Evolutionary conservation across 2,888 invertebrate species (phyloP).

Genomic region (Antitype chi): DNA sequence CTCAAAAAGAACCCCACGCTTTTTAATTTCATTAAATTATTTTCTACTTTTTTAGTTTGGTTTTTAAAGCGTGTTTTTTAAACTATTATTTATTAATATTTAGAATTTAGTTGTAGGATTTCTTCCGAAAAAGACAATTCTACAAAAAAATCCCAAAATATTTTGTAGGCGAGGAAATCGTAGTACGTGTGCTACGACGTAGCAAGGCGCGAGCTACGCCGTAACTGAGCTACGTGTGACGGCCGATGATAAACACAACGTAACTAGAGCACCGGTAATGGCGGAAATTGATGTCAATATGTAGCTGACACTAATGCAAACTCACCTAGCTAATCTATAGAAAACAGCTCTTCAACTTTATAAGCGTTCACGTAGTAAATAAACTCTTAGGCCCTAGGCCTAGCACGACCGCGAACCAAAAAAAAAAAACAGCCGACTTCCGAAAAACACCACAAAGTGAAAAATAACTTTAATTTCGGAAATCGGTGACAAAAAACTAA

Average conservation of each 20-base stretch:
- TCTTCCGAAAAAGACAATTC: not conserved
- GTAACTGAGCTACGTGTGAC: constrained; percentile 17
- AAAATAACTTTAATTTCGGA: too few species aligned
- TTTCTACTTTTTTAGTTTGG: too few species aligned
- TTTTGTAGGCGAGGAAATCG: not conserved
- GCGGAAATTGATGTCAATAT: not conserved
- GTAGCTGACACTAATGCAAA: not conserved
- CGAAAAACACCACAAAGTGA: too few species aligned
- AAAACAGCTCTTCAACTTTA: not conserved
- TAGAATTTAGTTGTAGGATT: not conserved
- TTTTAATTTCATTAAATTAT: too few species aligned
- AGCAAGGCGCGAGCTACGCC: constrained; percentile 26
- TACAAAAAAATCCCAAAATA: not conserved
- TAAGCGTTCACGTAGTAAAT: not conserved
- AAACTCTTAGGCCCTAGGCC: not conserved
- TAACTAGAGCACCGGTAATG: not conserved
- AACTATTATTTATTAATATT: too few species aligned
- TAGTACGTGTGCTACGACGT: constrained; percentile 26
- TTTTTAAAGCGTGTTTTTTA: too few species aligned
- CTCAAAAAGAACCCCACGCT: too few species aligned
- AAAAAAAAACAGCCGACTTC: too few species aligned
- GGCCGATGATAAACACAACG: not conserved
- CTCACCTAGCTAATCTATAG: not conserved
- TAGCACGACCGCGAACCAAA: too few species aligned
- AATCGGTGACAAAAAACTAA: too few species aligned